Base-by-base conservation (phyloP, 2,797 vertebrate species). In the Garrulus glandarius region DNA sequence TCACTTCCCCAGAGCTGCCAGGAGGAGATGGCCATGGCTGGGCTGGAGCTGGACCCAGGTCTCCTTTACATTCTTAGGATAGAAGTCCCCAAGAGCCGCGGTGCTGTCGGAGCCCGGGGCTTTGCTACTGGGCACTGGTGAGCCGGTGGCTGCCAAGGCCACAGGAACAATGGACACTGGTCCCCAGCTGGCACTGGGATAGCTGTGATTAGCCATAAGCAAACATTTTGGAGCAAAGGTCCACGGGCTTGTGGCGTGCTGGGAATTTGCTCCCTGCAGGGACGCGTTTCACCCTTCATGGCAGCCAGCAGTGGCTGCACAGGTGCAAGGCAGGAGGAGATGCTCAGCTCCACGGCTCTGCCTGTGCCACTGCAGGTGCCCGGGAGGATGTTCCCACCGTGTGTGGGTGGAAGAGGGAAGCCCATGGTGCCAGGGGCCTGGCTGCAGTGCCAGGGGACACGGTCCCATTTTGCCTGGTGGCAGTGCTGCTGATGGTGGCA, bases 51-150 rank as follows among this genome's bases (percentile, higher is more conserved):
- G 63, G 27, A 46, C 17, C 29, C 11, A 7, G n/a, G 72, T 59
- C 26, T 84, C 46, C 36, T 65, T 81, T 37, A 27, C 29, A 8
- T 43, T 49, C 3, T 9, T 30, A 64, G 76, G n/a, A 15, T 26
- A 23, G 14, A 19, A 13, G 52, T 80, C 65, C 32, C 17, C 13
- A 24, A 34, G 49, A 41, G 37, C 49, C 0, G 9, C 0, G 3
- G 39, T 24, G n/a, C 1, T 57, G 39, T 24, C 0, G 0, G 47
- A 56, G 10, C 24, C 24, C 26, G 53, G 44, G 71, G 46, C 46
- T 71, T 60, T 71, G 59, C 34, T n/a, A 5, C 46, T 0, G 0
- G 36, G 56, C 16, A 16, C 32, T 0, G 7, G 30, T 34, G 63
- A 78, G 43, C 30, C 0, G 3, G 32, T 1, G 18, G n/a, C 72